Base-by-base conservation (phyloP, 1,140 invertebrate species). In the Temnothorax longispinosus region DNA sequence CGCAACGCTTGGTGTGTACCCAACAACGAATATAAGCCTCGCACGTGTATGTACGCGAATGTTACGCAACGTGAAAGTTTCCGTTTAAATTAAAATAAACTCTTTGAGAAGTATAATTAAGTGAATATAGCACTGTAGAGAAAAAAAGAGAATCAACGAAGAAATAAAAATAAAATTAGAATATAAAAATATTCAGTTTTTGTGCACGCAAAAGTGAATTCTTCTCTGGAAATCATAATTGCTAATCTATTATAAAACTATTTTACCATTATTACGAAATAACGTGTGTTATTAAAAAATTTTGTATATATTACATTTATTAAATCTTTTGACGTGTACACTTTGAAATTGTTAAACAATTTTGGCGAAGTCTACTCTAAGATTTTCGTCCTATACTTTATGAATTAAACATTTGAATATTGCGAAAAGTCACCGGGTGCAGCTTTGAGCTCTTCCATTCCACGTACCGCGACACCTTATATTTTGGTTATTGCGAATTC, bases 401-500 rank as follows among this genome's bases (percentile, higher is more conserved):
- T 41, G 50, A 67, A 69, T 69, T 69, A 69, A 81, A 69, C 44
- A 80, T 60, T 60, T 60, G 54, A 76, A 76, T 65, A 44, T 32
- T 44, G n/a, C 7, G 44, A 67, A 54, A 32, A 21, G 18, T 27
- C 32, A 1, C 15, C 56, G 18, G 35, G 60, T 78, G 47, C 64
- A 41, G 52, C 32, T 38, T 78, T 13, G 8, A 44, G 21, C 41
- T 77, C 41, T 64, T 47, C 10, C 32, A 54, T 80, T 50, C n/a
- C n/a, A 3, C n/a, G 8, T 11, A 21, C 7, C 32, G n/a, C 13
- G 62, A 50, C 32, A 54, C n/a, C 35, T 69, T 44, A 44, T 81
- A 81, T 71, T 71, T 71, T 69, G 13, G 35, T 52, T 81, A 71
- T 69, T 80, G 62, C 50, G 21, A 81, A 69, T 81, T 71, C 64